Evolutionary conservation across 1,140 invertebrate genomes (phyloP).

Genomic region (Ceratina japonica): DNA sequence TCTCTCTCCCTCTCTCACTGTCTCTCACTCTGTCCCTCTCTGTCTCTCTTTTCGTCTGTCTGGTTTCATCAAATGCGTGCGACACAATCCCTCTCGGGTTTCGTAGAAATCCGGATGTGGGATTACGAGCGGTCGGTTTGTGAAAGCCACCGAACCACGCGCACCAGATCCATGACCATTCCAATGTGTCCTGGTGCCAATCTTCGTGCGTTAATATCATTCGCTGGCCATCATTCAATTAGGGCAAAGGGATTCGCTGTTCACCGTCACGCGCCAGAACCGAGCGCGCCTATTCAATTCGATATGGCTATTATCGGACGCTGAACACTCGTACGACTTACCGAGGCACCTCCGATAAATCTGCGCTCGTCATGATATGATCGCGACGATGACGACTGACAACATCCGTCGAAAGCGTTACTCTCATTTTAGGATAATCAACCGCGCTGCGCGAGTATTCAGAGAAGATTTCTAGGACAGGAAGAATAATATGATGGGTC

Average conservation of each 20-base stretch:
- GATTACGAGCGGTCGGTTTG: conserved; percentile 55
- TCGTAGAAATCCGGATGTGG: conserved; percentile 53
- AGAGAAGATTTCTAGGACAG: no score
- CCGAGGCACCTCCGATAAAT: conserved; percentile 41
- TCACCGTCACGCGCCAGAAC: conserved; percentile 48
- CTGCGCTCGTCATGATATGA: neutral
- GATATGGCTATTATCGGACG: conserved; percentile 66
- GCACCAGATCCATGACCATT: conserved; percentile 35
- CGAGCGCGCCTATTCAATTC: conserved; percentile 61
- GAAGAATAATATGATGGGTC: no score
- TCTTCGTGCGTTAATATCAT: conserved; percentile 72
- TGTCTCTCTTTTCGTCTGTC: neutral
- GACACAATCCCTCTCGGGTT: no score
- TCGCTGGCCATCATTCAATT: conserved; percentile 73
- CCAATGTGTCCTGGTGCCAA: conserved; percentile 65
- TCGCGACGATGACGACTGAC: no score
- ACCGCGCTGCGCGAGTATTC: no score
- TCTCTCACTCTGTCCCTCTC: conserved; percentile 3
- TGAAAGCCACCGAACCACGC: conserved; percentile 40
- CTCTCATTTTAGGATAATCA: no score
- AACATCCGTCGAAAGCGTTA: no score
- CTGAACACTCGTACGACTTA: conserved; percentile 56
- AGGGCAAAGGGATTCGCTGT: conserved; percentile 50
- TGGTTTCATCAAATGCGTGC: no score
- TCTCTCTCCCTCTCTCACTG: conserved; percentile 15